These are phyloP conservation scores for Erythrocercus mccallii DNA, from an alignment of 2,113 vertebrate genomes.

Conservation along the genomic window DNA sequence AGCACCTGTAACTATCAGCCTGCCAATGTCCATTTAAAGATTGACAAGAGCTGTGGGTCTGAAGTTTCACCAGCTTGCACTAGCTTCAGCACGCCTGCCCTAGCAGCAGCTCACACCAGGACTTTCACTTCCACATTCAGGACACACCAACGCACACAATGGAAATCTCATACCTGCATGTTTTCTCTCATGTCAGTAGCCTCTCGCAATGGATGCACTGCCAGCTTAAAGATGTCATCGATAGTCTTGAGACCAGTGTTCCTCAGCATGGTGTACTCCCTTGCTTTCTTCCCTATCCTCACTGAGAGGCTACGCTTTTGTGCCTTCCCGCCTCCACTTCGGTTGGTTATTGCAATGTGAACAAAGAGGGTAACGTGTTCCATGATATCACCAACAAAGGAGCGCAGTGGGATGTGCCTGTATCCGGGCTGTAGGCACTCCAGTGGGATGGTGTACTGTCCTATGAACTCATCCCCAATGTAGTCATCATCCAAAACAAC, in stretches of 20 bases:
- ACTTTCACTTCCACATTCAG: not conserved
- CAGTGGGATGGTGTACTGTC: constrained; percentile 91
- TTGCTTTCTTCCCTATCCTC: constrained; percentile 83
- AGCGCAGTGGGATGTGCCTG: constrained; percentile 89
- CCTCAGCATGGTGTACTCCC: constrained; percentile 90
- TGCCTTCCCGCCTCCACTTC: constrained; percentile 91
- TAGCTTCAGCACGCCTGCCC: not conserved
- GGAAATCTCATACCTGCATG: constrained; percentile 79
- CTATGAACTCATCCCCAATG: constrained; percentile 98
- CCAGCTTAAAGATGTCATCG: constrained; percentile 90
- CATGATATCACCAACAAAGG: constrained; percentile 87
- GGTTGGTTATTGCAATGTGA: constrained; percentile 92
- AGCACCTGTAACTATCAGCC: not conserved
- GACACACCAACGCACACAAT: rapidly evolving
- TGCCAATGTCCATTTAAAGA: not conserved
- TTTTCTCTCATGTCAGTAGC: constrained; percentile 93
- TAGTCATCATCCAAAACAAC: constrained; percentile 96
- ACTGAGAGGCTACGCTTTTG: constrained; percentile 89
- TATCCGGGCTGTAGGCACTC: constrained; percentile 96
- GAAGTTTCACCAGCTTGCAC: not conserved
- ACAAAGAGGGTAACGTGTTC: constrained; percentile 92
- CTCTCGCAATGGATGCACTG: constrained; percentile 84
- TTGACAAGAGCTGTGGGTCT: not conserved
- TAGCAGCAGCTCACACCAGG: not conserved
- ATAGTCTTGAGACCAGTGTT: constrained; percentile 86